A percentile compares a stretch with the other conserved stretches of the same genome.
Conservation (phyloP, 2,113 vertebrate species). For the Scomber scombrus region DNA sequence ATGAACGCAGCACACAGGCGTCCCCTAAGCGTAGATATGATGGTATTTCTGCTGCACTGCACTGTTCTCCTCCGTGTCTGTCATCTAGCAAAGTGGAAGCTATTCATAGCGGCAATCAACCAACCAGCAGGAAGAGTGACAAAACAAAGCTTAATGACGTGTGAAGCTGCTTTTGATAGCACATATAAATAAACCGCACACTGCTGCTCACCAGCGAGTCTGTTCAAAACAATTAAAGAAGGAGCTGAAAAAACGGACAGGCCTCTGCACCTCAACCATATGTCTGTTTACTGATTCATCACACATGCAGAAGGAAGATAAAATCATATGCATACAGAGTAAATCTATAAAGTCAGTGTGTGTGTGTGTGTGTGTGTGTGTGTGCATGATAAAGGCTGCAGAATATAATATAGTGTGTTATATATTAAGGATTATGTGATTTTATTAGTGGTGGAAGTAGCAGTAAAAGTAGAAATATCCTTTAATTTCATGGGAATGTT, state of each 20-base stretch:
- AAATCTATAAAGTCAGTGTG: background rate
- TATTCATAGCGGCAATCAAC: conserved; percentile 67
- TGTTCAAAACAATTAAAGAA: conserved; percentile 38
- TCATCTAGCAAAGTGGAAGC: conserved; percentile 51
- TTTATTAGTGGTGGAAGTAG: too few relatives aligned
- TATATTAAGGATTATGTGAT: too few relatives aligned
- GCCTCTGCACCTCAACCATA: background rate
- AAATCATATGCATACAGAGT: background rate
- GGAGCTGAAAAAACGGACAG: background rate
- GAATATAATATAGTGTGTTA: too few relatives aligned
- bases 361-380: too few relatives aligned
- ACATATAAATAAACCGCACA: conserved; percentile 47
- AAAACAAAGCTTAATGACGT: conserved; percentile 56
- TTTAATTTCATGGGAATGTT: too few relatives aligned
- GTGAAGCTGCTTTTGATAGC: conserved; percentile 55
- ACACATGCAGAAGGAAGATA: background rate
- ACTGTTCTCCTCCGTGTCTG: conserved; percentile 23
- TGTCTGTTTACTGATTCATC: conserved; percentile 7
- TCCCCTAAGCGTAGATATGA: conserved; percentile 14
- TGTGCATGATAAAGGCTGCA: too few relatives aligned
- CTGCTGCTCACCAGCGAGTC: conserved; percentile 35
- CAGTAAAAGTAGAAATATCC: too few relatives aligned
- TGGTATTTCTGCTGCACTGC: conserved; percentile 18
- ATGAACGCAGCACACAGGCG: background rate
- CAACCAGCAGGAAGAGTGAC: conserved; percentile 51